These are phyloP conservation scores for Poecilia gillii DNA, from an alignment of 2,797 vertebrate genomes.

Conservation along the genomic window DNA sequence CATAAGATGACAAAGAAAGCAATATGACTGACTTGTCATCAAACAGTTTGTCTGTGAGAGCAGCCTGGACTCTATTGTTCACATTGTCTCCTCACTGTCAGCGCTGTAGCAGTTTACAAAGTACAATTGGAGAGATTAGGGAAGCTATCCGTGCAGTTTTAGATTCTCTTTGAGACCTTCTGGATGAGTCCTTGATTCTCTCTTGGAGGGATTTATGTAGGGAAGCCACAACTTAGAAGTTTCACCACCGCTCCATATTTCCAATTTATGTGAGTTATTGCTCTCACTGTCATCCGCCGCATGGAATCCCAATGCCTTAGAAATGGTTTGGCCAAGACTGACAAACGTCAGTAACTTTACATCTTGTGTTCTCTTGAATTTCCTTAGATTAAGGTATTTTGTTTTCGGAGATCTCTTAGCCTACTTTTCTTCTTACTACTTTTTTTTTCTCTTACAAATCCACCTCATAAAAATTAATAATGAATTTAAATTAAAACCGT, in stretches of 20 bases:
- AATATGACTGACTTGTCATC: neutral
- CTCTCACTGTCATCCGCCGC: too few species aligned
- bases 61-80: neutral
- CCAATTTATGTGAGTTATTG: neutral
- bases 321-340: too few species aligned
- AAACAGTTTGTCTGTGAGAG: slow-evolving; percentile 1
- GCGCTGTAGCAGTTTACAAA: neutral
- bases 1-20: neutral
- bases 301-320: too few species aligned
- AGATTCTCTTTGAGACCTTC: neutral
- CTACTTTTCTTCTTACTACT: too few species aligned
- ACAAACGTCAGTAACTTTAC: too few species aligned
- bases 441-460: neutral
- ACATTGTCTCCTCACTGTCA: neutral
- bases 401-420: too few species aligned
- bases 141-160: neutral
- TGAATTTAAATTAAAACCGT: neutral
- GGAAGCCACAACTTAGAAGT: neutral
- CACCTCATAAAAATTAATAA: neutral
- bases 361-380: too few species aligned
- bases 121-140: neutral
- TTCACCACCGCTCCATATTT: neutral
- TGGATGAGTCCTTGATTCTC: neutral
- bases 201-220: neutral
- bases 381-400: too few species aligned